Conservation (phyloP, 2,797 vertebrate species). For the Vultur gryphus region DNA sequence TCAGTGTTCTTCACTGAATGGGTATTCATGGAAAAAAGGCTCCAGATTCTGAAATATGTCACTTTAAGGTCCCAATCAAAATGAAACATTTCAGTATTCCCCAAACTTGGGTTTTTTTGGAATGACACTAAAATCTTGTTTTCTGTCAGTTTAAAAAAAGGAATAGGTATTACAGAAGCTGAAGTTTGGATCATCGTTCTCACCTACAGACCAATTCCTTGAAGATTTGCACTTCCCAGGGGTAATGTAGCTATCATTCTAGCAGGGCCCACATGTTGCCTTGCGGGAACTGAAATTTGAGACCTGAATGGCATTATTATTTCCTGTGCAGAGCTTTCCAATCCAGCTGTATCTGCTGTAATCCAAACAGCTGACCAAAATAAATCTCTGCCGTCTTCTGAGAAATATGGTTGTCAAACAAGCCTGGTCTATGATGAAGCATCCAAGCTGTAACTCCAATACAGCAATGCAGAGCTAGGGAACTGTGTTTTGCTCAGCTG, state of each 20-base stretch:
- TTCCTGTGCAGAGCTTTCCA: background rate
- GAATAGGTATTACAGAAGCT: background rate
- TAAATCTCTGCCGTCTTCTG: background rate
- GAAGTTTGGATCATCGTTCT: background rate
- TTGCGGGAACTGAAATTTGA: background rate
- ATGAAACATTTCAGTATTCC: background rate
- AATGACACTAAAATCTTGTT: background rate
- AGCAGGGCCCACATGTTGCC: background rate
- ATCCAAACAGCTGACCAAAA: background rate
- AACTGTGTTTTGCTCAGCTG: background rate
- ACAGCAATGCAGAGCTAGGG: background rate
- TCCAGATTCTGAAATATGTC: background rate
- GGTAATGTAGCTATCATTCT: background rate
- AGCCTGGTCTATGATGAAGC: background rate
- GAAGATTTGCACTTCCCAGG: background rate
- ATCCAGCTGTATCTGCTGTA: background rate
- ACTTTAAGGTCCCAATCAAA: background rate
- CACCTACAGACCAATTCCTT: background rate
- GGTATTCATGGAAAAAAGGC: background rate
- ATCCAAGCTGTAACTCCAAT: background rate
- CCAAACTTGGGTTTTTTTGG: background rate
- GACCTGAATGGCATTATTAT: background rate
- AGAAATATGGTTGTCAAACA: background rate
- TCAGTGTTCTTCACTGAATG: background rate
- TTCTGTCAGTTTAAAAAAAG: background rate